Conservation (phyloP, 2,888 invertebrate species). For the Heliothis peltigera region DNA sequence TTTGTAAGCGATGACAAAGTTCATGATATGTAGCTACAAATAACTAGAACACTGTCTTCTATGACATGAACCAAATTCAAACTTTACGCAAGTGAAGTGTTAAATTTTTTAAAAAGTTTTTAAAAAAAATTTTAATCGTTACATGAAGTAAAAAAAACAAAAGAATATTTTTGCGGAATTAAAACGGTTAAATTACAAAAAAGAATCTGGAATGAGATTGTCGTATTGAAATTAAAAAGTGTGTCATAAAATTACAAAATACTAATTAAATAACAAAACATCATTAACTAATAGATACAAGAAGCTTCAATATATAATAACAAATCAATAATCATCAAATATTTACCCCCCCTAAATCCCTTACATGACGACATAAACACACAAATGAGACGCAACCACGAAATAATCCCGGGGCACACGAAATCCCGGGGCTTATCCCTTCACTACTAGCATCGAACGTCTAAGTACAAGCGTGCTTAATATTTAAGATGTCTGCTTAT, state of each 20-base stretch:
- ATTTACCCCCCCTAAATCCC: background rate
- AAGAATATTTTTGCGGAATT: too few relatives aligned
- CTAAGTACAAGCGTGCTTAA: slow-evolving; percentile 49
- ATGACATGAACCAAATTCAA: background rate
- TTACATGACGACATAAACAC: slow-evolving; percentile 3
- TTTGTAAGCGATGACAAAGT: slow-evolving; percentile 26
- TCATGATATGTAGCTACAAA: slow-evolving; percentile 13
- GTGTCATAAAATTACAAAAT: too few relatives aligned
- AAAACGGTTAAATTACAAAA: too few relatives aligned
- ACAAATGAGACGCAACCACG: slow-evolving; percentile 2
- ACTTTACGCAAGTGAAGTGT: background rate
- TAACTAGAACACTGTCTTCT: background rate
- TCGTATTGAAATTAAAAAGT: too few relatives aligned
- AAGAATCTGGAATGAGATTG: too few relatives aligned
- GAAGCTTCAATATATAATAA: too few relatives aligned
- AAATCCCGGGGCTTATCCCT: slow-evolving; percentile 33
- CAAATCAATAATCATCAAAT: background rate
- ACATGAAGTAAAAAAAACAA: too few relatives aligned
- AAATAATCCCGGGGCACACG: slow-evolving; percentile 20
- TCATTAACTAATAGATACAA: too few relatives aligned
- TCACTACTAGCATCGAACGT: slow-evolving; percentile 52
- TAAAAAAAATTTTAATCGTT: too few relatives aligned
- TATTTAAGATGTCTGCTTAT: slow-evolving; percentile 58
- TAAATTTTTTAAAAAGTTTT: too few relatives aligned
- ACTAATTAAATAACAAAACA: too few relatives aligned